Evolutionary conservation across 2,113 vertebrate species (phyloP).

Genomic region (Vulpes lagopus): DNA sequence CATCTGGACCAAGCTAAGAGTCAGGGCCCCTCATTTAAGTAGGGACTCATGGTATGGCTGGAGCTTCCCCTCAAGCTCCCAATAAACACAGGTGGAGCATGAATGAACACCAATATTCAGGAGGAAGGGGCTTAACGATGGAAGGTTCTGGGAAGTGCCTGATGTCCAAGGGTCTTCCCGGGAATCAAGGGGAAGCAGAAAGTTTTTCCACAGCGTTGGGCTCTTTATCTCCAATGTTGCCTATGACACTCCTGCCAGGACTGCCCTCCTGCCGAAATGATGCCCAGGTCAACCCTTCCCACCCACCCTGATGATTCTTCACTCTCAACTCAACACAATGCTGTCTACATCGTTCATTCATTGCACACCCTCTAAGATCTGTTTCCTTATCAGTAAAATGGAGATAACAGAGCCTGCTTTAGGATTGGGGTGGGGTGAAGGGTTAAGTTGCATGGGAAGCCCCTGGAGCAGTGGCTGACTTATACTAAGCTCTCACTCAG

Average conservation of each 20-base stretch:
- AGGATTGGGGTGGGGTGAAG: too few species aligned
- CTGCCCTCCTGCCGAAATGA: background rate
- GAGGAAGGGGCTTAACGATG: background rate
- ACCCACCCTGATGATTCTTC: background rate
- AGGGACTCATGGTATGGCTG: background rate
- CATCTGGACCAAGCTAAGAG: background rate
- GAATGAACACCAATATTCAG: background rate
- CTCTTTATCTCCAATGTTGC: background rate
- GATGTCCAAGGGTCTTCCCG: background rate
- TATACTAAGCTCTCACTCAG: background rate
- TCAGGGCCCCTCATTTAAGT: background rate
- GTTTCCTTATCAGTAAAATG: background rate
- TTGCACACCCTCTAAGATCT: background rate
- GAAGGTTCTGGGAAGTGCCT: background rate
- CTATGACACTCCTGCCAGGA: too few species aligned
- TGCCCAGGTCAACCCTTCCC: background rate
- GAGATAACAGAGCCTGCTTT: background rate
- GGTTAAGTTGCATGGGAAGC: background rate
- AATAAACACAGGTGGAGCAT: background rate
- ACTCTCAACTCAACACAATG: background rate
- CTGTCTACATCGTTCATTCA: background rate
- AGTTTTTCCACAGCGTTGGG: background rate
- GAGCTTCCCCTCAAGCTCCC: background rate
- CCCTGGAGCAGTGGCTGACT: background rate
- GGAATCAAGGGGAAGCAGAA: background rate